Conservation (phyloP, 35 echinoderm and acorn worm genomes). For the Lytechinus pictus region DNA sequence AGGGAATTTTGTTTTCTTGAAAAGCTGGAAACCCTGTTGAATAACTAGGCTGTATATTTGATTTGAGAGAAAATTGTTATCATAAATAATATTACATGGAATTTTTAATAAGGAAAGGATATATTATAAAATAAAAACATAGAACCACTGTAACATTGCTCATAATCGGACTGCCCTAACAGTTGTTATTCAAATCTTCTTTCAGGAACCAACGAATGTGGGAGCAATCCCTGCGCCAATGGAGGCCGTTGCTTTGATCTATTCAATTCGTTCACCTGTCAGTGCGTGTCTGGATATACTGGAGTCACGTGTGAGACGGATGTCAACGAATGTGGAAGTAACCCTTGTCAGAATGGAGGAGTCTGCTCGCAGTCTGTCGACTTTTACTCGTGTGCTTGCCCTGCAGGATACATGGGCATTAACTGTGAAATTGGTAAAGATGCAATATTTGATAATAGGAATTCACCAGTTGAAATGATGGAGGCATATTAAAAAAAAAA, state of each 20-base stretch:
- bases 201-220: constrained; percentile 56
- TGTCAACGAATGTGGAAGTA: constrained; percentile 61
- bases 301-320: constrained; percentile 51
- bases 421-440: constrained; percentile 57
- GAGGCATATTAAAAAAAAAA: too few relatives aligned
- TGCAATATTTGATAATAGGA: too few relatives aligned
- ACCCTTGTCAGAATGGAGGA: constrained; percentile 58
- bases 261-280: constrained; percentile 37
- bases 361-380: constrained; percentile 43
- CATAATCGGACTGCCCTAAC: too few relatives aligned
- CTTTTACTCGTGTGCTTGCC: constrained; percentile 42
- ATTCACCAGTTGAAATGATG: too few relatives aligned
- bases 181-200: not conserved
- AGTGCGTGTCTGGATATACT: constrained; percentile 48
- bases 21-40: too few relatives aligned
- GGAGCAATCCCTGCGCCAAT: constrained; percentile 54
- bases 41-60: too few relatives aligned
- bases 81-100: too few relatives aligned
- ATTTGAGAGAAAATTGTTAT: too few relatives aligned
- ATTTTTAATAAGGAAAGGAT: too few relatives aligned
- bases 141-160: too few relatives aligned
- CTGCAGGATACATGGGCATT: constrained; percentile 25
- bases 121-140: too few relatives aligned
- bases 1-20: too few relatives aligned
- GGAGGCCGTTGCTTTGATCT: constrained; percentile 48